Conservation (phyloP, 1,140 invertebrate species). For the Bombyx mandarina region DNA sequence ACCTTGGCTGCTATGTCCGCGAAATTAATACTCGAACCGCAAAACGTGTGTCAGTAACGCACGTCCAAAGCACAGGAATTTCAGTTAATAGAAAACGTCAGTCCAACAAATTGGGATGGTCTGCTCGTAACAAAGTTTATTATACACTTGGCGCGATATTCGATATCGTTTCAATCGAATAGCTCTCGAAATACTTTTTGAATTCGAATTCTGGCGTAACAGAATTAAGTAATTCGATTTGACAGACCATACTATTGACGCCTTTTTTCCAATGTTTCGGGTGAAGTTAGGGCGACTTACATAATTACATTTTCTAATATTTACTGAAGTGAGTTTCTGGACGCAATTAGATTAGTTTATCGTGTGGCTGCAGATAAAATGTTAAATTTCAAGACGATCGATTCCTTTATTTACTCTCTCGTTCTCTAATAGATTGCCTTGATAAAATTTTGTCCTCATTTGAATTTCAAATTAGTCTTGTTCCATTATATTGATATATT, state of each 20-base stretch:
- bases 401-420: too few relatives aligned
- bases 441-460: too few relatives aligned
- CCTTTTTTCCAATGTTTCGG: slow-evolving; percentile 9
- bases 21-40: too few relatives aligned
- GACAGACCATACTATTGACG: slow-evolving; percentile 5
- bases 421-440: too few relatives aligned
- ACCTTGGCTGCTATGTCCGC: too few relatives aligned
- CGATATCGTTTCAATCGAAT: slow-evolving; percentile 40
- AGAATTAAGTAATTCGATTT: slow-evolving; percentile 22
- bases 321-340: neutral
- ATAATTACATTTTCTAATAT: slow-evolving; percentile 6
- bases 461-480: too few relatives aligned
- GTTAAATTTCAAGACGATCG: neutral
- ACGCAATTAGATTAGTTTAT: slow-evolving; percentile 7
- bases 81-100: too few relatives aligned
- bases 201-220: slow-evolving; percentile 16
- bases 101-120: slow-evolving; percentile 22
- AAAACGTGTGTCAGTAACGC: too few relatives aligned
- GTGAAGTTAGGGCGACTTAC: slow-evolving; percentile 1
- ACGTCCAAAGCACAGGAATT: too few relatives aligned
- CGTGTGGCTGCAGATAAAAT: neutral
- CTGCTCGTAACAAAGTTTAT: slow-evolving; percentile 39
- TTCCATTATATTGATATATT: slow-evolving; percentile 1
- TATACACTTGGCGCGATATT: slow-evolving; percentile 34
- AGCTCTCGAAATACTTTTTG: slow-evolving; percentile 21